phyloP scores from a whole-genome alignment of 2,888 invertebrate genomes.

The Synergus laeviventris region DNA sequence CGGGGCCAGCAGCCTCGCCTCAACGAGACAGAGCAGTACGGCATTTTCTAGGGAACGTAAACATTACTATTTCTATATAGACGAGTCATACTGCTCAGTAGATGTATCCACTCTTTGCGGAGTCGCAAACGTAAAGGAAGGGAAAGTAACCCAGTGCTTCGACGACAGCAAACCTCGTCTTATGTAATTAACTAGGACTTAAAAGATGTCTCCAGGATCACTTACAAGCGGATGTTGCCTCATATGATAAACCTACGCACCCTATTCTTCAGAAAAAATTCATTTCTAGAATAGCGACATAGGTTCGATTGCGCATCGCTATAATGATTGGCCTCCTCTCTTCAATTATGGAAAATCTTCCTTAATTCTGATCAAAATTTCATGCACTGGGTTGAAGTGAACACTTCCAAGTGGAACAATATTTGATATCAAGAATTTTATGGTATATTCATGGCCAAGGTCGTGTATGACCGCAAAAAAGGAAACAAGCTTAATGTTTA shows the following conservation, averaged over 20 bases:
- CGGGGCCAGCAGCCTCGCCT: conserved; percentile 54
- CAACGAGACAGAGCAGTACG: conserved; percentile 49
- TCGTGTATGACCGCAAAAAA: background rate
- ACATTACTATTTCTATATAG: conserved; percentile 49
- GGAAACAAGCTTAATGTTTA: background rate
- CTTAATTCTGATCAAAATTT: too few species aligned
- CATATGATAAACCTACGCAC: background rate
- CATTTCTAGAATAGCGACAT: background rate
- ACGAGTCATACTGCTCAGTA: conserved; percentile 47
- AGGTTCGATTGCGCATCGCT: background rate
- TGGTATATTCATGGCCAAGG: conserved; percentile 1
- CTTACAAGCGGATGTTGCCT: conserved; percentile 43
- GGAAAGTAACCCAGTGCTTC: conserved; percentile 70
- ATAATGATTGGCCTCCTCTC: too few species aligned
- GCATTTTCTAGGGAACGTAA: conserved; percentile 56
- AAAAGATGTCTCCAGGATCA: conserved; percentile 58
- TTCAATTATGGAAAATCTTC: too few species aligned
- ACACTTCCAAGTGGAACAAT: background rate
- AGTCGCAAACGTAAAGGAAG: conserved; percentile 73
- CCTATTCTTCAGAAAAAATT: background rate
- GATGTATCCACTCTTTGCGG: conserved; percentile 61
- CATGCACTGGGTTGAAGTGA: too few species aligned
- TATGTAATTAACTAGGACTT: conserved; percentile 64
- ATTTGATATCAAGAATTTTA: background rate
- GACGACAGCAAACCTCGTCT: conserved; percentile 59